Evolutionary conservation across 2,797 vertebrate genomes (phyloP), one percentile per base, ranked within the genome.

Genomic region (Lutjanus campechanus): DNA sequence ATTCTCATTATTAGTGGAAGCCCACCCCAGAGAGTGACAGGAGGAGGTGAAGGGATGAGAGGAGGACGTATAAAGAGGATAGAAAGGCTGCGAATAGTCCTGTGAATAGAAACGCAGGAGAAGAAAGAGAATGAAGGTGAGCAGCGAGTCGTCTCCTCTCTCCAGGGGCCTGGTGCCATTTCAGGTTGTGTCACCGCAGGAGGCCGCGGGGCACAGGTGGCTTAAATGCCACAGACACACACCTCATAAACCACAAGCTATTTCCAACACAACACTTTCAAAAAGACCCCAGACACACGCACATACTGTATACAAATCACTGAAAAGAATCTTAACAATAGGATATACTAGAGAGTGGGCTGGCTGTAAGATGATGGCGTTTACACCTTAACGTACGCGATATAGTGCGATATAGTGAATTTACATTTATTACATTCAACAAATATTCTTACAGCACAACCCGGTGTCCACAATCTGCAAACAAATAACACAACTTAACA

Each of bases 141-240:
- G 82, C 56, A 74, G 36, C 12, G 3, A 12, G 17, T 61, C 2
- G 5, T 69, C 75, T 54, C 1, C 36, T 50, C 59, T 54, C 71
- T 71, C 67, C 46, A 3, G 36, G 74, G 69, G 69, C 63, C 79
- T 51, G 73, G 80, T 75, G 83, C 46, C 75, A 73, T 83, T 78
- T 76, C 69, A 81, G 83, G 54, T 71, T 67, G 44, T 59, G 19
- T 78, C 78, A 22, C 78, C 1, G 41, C 76, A 69, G 81, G 83
- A 81, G 69, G 49, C 85, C 40, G 68, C 40, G 11, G 69, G 56
- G 84, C 75, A 83, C 73, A 83, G 68, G 76, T 85, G 78, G 66
- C 69, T 84, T 49, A 88, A 80, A 86, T 77, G 69, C 66, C 84
- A 86, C 69, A 6, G 0, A 69, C 36, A 36, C 56, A 19, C 13